Evolutionary conservation across 2,888 invertebrate genomes (phyloP).

Genomic region (Papilio gigon): DNA sequence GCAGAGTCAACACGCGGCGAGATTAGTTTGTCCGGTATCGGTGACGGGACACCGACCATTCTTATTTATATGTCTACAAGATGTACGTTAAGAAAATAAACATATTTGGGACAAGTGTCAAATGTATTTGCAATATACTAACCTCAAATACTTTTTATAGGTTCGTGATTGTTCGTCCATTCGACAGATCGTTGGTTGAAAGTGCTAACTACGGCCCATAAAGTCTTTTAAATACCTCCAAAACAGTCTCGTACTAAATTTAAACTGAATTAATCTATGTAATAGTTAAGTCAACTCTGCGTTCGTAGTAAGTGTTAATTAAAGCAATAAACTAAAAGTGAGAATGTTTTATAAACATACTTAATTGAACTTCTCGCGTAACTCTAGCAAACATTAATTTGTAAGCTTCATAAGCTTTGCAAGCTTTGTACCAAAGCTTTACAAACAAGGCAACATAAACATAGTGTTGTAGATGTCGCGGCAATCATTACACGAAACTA

Average conservation of each 20-base stretch:
- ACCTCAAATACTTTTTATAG: too few relatives aligned
- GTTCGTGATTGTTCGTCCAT: too few relatives aligned
- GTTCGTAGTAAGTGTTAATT: too few relatives aligned
- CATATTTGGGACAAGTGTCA: background rate
- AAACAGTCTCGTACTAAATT: too few relatives aligned
- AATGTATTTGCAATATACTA: background rate
- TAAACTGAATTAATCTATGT: too few relatives aligned
- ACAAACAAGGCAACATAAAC: background rate
- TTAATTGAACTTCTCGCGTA: background rate
- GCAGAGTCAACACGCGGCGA: constrained; percentile 73
- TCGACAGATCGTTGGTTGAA: too few relatives aligned
- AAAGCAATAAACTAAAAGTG: background rate
- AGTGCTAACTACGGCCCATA: too few relatives aligned
- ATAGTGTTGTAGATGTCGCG: background rate
- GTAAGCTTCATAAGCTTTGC: background rate
- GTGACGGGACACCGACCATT: constrained; percentile 7
- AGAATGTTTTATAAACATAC: background rate
- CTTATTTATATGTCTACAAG: constrained; percentile 21
- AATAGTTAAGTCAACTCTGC: too few relatives aligned
- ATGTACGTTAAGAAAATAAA: constrained; percentile 5
- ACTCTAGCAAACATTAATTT: background rate
- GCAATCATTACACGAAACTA: constrained; percentile 16
- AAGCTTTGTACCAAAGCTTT: too few relatives aligned
- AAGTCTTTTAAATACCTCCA: too few relatives aligned
- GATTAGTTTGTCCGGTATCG: constrained; percentile 57